These are phyloP conservation scores for Synaphobranchus kaupii DNA, from an alignment of 2,797 vertebrate genomes.

Conservation along the genomic window DNA sequence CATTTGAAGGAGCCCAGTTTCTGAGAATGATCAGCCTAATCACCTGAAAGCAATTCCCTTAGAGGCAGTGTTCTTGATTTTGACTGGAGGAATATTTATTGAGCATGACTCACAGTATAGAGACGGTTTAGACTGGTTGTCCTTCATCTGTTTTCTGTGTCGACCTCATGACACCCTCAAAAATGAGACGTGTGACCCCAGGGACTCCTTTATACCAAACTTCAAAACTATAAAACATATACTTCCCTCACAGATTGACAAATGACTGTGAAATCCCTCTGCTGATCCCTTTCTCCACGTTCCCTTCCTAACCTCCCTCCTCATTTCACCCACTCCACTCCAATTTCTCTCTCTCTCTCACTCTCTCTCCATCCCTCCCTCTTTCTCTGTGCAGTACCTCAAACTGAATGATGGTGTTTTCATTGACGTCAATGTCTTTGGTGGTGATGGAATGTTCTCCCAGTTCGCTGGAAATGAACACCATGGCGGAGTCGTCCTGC, in stretches of 20 bases:
- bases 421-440: conserved; percentile 90
- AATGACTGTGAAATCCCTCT: neutral
- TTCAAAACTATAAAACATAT: too few species aligned
- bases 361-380: neutral
- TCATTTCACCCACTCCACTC: neutral
- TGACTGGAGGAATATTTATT: too few species aligned
- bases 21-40: too few species aligned
- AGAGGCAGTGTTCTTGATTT: too few species aligned
- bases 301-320: neutral
- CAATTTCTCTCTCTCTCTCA: neutral
- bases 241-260: neutral
- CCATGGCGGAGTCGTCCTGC: conserved; percentile 96
- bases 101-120: too few species aligned
- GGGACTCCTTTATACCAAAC: too few species aligned
- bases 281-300: neutral
- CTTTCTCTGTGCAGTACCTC: conserved; percentile 74
- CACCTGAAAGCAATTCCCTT: too few species aligned
- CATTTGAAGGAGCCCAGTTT: too few species aligned
- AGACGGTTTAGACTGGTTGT: too few species aligned
- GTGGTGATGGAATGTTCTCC: conserved; percentile 97
- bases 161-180: too few species aligned
- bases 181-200: too few species aligned
- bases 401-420: conserved; percentile 97
- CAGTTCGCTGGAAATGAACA: conserved; percentile 93
- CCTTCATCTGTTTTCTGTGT: too few species aligned